These are phyloP conservation scores for Laothoe populi DNA, from an alignment of 2,888 invertebrate genomes.

Conservation along the genomic window DNA sequence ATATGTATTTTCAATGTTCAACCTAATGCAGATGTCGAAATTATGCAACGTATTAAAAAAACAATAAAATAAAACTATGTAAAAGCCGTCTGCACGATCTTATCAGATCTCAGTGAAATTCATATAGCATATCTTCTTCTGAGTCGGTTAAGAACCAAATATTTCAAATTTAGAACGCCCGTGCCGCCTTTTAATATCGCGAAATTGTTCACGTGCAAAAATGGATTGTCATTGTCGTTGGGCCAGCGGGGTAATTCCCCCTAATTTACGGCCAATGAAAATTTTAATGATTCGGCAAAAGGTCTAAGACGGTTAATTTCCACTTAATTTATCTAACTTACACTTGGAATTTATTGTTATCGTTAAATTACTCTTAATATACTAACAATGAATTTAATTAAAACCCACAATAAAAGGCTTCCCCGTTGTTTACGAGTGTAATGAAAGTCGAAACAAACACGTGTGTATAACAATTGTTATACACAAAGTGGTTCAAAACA, in stretches of 20 bases:
- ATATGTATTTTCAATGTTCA: no score
- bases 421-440: background rate
- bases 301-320: constrained; percentile 17
- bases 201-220: constrained; percentile 10
- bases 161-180: constrained; percentile 1
- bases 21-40: no score
- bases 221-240: constrained; percentile 11
- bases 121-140: no score
- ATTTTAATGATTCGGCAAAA: constrained; percentile 15
- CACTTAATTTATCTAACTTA: constrained; percentile 16
- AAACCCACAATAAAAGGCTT: background rate
- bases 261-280: constrained; percentile 22
- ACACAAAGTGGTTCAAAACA: constrained; percentile 14
- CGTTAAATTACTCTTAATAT: constrained; percentile 11
- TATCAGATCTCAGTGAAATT: no score
- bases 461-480: constrained; percentile 6
- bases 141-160: background rate
- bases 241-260: background rate
- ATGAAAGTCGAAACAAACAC: background rate
- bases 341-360: constrained; percentile 9
- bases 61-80: no score
- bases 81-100: no score
- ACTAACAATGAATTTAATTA: background rate
- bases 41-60: no score
- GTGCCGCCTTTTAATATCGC: constrained; percentile 12